Evolutionary conservation across 2,888 invertebrate species (phyloP).

Genomic region (Linnaemya tessellans): DNA sequence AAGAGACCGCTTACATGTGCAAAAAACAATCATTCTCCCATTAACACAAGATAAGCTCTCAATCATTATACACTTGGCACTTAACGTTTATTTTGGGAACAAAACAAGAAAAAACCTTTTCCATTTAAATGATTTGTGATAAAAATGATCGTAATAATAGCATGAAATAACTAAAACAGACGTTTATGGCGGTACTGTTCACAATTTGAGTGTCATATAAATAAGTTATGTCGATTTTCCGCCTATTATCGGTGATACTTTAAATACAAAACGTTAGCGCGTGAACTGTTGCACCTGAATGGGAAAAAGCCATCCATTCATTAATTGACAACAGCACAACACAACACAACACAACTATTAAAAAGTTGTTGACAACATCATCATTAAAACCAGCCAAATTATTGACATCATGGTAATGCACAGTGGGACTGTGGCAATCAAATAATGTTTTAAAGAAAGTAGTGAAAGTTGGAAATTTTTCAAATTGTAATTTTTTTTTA

Average conservation of each 20-base stretch:
- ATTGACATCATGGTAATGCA: not conserved
- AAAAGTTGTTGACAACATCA: conserved; percentile 39
- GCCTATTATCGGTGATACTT: conserved; percentile 60
- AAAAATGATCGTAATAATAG: conserved; percentile 11
- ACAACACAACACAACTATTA: not conserved
- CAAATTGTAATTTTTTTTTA: not conserved
- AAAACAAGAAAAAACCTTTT: not conserved
- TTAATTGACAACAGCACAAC: conserved; percentile 7
- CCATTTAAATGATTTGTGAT: conserved; percentile 38
- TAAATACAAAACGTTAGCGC: conserved; percentile 46
- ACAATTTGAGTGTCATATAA: conserved; percentile 8
- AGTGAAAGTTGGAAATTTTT: not conserved
- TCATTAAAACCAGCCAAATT: conserved; percentile 19
- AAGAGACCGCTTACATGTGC: not conserved
- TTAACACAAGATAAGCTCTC: not conserved
- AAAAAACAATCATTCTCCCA: not conserved
- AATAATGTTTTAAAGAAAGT: not conserved
- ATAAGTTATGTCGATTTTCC: conserved; percentile 57
- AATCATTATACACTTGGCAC: not conserved
- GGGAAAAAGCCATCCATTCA: not conserved
- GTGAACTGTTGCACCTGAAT: conserved; percentile 69
- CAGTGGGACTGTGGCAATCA: conserved; percentile 13
- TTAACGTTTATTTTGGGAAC: not conserved
- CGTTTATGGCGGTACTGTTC: not conserved
- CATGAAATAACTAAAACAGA: not conserved